Conservation (phyloP, 2,888 invertebrate species). For the Drosophila imparisetae region DNA sequence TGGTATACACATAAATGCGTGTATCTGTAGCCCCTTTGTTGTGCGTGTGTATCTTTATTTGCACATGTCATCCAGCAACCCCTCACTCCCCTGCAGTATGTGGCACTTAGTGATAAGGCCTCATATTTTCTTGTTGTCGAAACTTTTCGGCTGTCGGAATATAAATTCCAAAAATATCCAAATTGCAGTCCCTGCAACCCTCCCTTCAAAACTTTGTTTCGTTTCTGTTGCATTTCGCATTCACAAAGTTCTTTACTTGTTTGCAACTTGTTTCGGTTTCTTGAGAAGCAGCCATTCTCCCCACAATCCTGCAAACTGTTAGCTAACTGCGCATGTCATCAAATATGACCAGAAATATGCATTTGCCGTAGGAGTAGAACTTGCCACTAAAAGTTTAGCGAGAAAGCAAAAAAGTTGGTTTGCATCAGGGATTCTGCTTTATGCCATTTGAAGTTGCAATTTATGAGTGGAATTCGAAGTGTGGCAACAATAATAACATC, state of each 20-base stretch:
- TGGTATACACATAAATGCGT: conserved; percentile 53
- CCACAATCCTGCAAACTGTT: neutral
- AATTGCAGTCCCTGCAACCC: conserved; percentile 20
- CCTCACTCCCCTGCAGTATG: neutral
- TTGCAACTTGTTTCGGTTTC: conserved; percentile 68
- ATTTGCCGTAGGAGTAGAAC: conserved; percentile 43
- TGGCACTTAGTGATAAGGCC: conserved; percentile 21
- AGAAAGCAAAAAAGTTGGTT: conserved; percentile 2
- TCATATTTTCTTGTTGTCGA: conserved; percentile 53
- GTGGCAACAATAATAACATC: conserved; percentile 9
- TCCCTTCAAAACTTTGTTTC: conserved; percentile 47
- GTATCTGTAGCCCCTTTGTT: conserved; percentile 33
- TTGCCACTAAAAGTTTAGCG: conserved; percentile 40
- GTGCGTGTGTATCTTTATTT: conserved; percentile 41
- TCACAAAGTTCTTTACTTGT: conserved; percentile 55
- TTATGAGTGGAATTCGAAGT: conserved; percentile 45
- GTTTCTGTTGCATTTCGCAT: conserved; percentile 59
- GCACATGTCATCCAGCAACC: conserved; percentile 39
- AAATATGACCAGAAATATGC: conserved; percentile 65
- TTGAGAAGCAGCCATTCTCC: conserved; percentile 4
- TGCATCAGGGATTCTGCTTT: conserved; percentile 41
- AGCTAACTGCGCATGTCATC: conserved; percentile 60
- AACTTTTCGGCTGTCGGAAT: conserved; percentile 45
- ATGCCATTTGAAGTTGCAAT: conserved; percentile 54
- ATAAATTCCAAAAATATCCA: conserved; percentile 51